Conservation (phyloP, 2,888 invertebrate genomes). For the Craniophora ligustri region DNA sequence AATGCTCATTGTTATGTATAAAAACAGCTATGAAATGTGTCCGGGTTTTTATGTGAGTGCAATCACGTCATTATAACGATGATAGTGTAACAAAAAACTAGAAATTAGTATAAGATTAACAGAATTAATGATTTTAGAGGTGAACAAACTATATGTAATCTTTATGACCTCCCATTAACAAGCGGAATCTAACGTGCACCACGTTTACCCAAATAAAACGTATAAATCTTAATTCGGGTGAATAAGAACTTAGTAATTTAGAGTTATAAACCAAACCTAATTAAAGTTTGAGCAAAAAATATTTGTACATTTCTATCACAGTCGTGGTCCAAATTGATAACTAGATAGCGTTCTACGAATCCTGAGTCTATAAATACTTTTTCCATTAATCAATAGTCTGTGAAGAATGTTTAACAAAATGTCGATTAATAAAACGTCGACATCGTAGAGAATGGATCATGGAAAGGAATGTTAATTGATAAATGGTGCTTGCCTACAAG, state of each 20-base stretch:
- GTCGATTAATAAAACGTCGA: conserved; percentile 22
- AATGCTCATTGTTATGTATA: conserved; percentile 52
- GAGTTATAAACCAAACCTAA: conserved; percentile 43
- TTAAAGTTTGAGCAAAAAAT: conserved; percentile 11
- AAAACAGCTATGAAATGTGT: conserved; percentile 57
- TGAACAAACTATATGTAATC: conserved; percentile 52
- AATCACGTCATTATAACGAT: conserved; percentile 64
- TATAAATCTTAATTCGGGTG: conserved; percentile 38
- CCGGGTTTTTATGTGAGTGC: conserved; percentile 68
- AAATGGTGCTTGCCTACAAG: conserved; percentile 24
- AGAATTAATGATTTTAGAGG: conserved; percentile 47
- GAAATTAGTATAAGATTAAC: conserved; percentile 55
- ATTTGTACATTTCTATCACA: not conserved
- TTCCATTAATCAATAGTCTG: conserved; percentile 19
- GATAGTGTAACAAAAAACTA: conserved; percentile 59
- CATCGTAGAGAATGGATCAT: conserved; percentile 27
- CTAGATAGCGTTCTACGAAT: conserved; percentile 4
- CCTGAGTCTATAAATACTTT: conserved; percentile 19
- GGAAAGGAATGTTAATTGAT: conserved; percentile 41
- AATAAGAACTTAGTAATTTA: conserved; percentile 48
- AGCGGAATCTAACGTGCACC: conserved; percentile 23
- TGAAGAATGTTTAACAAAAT: conserved; percentile 33
- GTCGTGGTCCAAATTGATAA: conserved; percentile 1
- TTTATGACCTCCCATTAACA: conserved; percentile 48
- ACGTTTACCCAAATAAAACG: conserved; percentile 21